Evolutionary conservation across 2,888 invertebrate genomes (phyloP), one percentile per base, ranked within the genome.

Genomic region (Troides aeacus): DNA sequence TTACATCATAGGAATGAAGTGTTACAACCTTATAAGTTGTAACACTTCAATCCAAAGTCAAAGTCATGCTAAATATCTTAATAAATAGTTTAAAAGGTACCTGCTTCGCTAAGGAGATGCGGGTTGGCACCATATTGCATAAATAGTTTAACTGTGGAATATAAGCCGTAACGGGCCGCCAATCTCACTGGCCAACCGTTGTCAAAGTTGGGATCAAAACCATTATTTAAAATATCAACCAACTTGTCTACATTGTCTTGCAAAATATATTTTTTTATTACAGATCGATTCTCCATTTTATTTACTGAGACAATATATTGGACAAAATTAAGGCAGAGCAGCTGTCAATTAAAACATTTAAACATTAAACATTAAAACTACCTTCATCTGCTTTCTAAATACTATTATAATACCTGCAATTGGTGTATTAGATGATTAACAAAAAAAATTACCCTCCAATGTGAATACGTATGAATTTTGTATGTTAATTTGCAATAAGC

Each of bases 141-240:
- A 61, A 92, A 79, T 39, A 75, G 74, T 78, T 84, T 86, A 10
- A 90, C 92, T 70, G 89, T 81, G 18, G 74, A 74, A 71, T 78
- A 81, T 68, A 79, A 81, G 24, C 92, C 92, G 71, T 84, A 79
- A 23, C 92, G 83, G 68, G 92, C 91, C 58, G 92, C 91, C 71
- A 89, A 73, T 74, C 92, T 80, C 23, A 92, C 83, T n/a, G 88
- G 87, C 91, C 90, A 92, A 60, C 92, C 92, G 30, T 87, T 84
- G 78, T 84, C 87, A 70, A 81, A 82, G 75, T 92, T 90, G 53
- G 91, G 89, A 73, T 92, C 87, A 70, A 90, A 80, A 24, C 91
- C 90, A 58, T 77, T 76, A 62, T 77, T 83, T 68, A 92, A 78
- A 64, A 85, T 78, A 66, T 86, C 81, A 21, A 74, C 74, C 64